These are phyloP conservation scores for Zaprionus inermis DNA, from an alignment of 1,140 invertebrate genomes.

Conservation along the genomic window DNA sequence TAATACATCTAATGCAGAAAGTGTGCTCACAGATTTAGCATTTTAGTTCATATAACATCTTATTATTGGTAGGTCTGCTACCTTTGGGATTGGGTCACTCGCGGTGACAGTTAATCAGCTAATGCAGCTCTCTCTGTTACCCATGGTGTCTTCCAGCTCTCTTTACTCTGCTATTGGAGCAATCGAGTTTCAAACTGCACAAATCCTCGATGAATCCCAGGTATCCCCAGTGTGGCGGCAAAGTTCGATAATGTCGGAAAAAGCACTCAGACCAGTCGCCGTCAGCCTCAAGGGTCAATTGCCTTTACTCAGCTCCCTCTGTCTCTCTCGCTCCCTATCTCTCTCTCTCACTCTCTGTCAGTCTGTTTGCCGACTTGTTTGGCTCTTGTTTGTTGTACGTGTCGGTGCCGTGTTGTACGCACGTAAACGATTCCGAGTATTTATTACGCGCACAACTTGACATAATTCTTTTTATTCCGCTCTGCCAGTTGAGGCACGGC, in stretches of 20 bases:
- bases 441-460: conserved; percentile 80
- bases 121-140: conserved; percentile 17
- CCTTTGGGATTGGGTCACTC: background rate
- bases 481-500: conserved; percentile 34
- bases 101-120: conserved; percentile 18
- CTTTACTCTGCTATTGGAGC: background rate
- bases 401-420: conserved; percentile 66
- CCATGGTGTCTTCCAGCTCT: background rate
- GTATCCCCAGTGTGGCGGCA: conserved; percentile 59
- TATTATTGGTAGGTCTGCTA: background rate
- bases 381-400: conserved; percentile 67
- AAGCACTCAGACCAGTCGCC: background rate
- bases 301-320: conserved; percentile 22
- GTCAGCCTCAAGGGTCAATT: conserved; percentile 33
- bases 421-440: conserved; percentile 79
- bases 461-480: conserved; percentile 77
- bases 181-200: conserved; percentile 60
- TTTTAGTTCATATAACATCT: background rate
- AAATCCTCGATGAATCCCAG: conserved; percentile 44
- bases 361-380: conserved; percentile 51
- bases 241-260: conserved; percentile 57
- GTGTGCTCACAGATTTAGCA: background rate
- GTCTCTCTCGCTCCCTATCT: background rate
- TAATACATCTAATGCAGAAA: background rate
- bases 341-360: conserved; percentile 6